Evolutionary conservation across 2,888 invertebrate genomes (phyloP), one percentile per base, ranked within the genome.

Genomic region (Caenorhabditis imperialis): DNA sequence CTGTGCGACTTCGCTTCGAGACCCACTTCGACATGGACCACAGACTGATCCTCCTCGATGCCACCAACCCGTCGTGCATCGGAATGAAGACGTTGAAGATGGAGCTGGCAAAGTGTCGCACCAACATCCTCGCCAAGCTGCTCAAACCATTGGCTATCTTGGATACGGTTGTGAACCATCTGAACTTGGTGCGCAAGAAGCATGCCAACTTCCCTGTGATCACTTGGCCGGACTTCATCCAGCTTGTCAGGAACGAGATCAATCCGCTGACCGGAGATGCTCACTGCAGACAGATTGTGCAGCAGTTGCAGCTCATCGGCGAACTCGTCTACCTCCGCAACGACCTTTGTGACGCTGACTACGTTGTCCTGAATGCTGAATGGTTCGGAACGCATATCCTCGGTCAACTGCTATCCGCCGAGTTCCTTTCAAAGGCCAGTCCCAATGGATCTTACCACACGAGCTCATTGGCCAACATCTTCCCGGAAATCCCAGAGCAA

Each of bases 381-480:
- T 93, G 93, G 93, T 89, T 93, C 57, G 92, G 92, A 86, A 89
- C 89, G 25, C 91, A 92, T 79, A 90, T 93, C 20, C 89, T 93
- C 54, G 93, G 93, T 2, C 91, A 92, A 86, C 89, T 93, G 47
- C 89, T 93, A 7, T 88, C 89, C 7, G 89, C 89, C 48, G 89
- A 89, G 71, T 89, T 89, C 79, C 86, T 89, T 12, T 58, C 91
- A 90, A 65, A 89, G 89, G 44, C 91, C 91, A 51, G 75, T 35
- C 91, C 91, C 8, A 92, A 92, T 16, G 93, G 93, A 2, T 92
- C 92, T 80, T 93, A 92, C 88, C 91, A 92, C 1, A 89, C 91
- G 12, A 92, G 93, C 81, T 93, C 93, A 88, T 92, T 93, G 86
- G 93, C 92, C 88, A 91, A 92, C 40, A 91, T 92, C 82, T 92